These are phyloP conservation scores for Gibbula magus DNA, from an alignment of 2,888 invertebrate genomes.

Conservation along the genomic window DNA sequence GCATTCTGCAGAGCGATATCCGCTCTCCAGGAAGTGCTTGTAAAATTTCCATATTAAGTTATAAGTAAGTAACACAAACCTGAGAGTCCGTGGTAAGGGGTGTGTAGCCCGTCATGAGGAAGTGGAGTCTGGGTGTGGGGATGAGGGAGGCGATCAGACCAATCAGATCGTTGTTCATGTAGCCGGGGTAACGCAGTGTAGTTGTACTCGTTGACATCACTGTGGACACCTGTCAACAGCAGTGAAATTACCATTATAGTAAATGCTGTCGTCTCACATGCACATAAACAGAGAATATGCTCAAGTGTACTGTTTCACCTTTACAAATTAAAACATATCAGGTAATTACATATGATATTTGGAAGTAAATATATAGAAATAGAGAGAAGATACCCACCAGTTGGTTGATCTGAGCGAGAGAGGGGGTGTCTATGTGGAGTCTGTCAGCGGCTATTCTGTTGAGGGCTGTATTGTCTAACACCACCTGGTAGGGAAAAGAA, in stretches of 20 bases:
- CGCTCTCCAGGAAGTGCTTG: too few species aligned
- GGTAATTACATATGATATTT: neutral
- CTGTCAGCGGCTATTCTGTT: constrained; percentile 85
- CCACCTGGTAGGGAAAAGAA: constrained; percentile 77
- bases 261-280: neutral
- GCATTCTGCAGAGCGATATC: too few species aligned
- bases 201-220: constrained; percentile 99
- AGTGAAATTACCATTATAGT: neutral
- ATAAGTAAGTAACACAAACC: too few species aligned
- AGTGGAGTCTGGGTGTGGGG: constrained; percentile 97
- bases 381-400: constrained; percentile 78
- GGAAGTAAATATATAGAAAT: neutral
- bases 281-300: too few species aligned
- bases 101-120: constrained; percentile 98
- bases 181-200: constrained; percentile 93
- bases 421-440: constrained; percentile 95
- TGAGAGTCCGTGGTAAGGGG: constrained; percentile 93
- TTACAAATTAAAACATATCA: too few species aligned
- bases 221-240: constrained; percentile 83
- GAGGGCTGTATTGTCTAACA: constrained; percentile 97
- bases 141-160: constrained; percentile 93
- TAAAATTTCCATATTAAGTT: too few species aligned
- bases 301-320: neutral
- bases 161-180: constrained; percentile 98
- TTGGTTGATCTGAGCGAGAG: constrained; percentile 97